Evolutionary conservation across 2,888 invertebrate genomes (phyloP), one percentile per base, ranked within the genome.

Genomic region (Andricus quercusramuli): DNA sequence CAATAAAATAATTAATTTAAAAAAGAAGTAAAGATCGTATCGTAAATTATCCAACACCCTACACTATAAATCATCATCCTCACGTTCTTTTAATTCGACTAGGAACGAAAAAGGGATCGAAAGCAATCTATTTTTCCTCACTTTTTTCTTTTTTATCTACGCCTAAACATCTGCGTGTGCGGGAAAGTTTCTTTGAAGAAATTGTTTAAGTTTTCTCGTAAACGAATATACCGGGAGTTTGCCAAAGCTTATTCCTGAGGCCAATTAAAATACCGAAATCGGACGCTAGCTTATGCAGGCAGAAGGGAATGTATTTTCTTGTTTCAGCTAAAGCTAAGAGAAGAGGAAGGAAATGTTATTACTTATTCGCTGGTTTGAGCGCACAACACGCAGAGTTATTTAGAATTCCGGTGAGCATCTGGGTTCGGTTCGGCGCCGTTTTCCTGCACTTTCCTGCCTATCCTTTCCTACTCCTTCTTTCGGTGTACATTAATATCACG

Each of bases 401-500:
- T 91, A 90, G 89, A 91, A 91, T 91, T 91, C 91, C 84, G 86
- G 86, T 82, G 88, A 89, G 89, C 91, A 91, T 90, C 90, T 90
- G 88, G 88, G 87, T 81, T 82, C 83, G 79, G 79, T 81, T 82
- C 78, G 80, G 80, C 80, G 81, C 76, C 82, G 81, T 82, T 83
- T 83, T 79, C 74, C 81, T 81, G 81, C 79, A 81, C 84, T 85
- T 84, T 84, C 78, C 83, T 80, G 66, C 78, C 81, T 68, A 78
- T 83, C 81, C 80, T 81, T 82, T 80, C 81, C 77, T 78, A 80
- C 80, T 68, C 77, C 83, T 83, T 84, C 82, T 79, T 81, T 83
- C 83, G 81, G 65, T 80, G 85, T 85, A 86, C 87, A 89, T 89
- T 89, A 89, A 89, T 89, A 88, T 89, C 85, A 78, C 80, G 77